Percentiles rank a stretch among this genome's conserved stretches.
These are phyloP conservation scores for Zygogramma bicolorata DNA, from an alignment of 2,888 invertebrate species.

Conservation along the genomic window DNA sequence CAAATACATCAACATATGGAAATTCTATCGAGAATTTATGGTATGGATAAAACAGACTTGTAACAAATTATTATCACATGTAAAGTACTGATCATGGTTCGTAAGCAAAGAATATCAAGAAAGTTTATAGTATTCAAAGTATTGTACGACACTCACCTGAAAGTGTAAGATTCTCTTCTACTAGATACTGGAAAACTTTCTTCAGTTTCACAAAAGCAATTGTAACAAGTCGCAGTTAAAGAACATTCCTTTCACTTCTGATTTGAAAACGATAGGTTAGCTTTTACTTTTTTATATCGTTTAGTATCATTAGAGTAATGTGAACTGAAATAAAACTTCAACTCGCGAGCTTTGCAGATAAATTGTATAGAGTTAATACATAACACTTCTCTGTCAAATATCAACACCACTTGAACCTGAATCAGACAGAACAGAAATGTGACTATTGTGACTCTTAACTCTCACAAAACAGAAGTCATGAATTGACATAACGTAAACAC, in stretches of 20 bases:
- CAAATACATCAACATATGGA: neutral
- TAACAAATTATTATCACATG: neutral
- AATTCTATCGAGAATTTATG: neutral
- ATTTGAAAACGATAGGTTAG: slow-evolving; percentile 18
- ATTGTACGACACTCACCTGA: slow-evolving; percentile 9
- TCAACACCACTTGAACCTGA: neutral
- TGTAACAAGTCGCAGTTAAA: neutral
- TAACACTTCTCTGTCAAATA: slow-evolving; percentile 7
- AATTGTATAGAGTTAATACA: neutral
- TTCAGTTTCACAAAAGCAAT: neutral
- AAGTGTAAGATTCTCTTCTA: neutral
- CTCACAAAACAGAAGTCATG: neutral
- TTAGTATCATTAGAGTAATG: neutral
- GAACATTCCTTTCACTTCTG: slow-evolving; percentile 31
- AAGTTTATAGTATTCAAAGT: no score
- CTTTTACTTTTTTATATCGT: neutral
- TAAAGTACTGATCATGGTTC: neutral
- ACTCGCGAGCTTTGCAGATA: neutral
- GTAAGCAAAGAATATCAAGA: neutral
- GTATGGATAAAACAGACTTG: neutral
- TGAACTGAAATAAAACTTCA: neutral
- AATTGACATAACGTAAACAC: neutral
- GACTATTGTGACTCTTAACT: neutral
- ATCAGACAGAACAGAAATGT: neutral
- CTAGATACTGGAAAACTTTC: neutral